phyloP scores from a whole-genome alignment of 1,140 invertebrate species.

The Zeugodacus cucurbitae region DNA sequence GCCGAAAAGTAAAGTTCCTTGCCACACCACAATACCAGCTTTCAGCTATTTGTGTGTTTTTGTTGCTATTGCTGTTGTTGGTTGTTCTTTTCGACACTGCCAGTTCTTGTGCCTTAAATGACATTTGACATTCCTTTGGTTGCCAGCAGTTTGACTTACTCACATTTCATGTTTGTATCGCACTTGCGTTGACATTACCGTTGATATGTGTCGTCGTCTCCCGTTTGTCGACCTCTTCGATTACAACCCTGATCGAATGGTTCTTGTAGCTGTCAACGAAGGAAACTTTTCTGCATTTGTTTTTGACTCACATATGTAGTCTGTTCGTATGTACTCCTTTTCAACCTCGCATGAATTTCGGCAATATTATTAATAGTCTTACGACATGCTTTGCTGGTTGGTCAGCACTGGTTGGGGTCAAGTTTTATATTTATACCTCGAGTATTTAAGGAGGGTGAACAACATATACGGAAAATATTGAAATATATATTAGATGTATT shows the following conservation, averaged over 20 bases:
- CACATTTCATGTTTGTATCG: neutral
- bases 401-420: neutral
- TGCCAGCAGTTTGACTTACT: neutral
- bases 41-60: neutral
- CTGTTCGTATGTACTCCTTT: neutral
- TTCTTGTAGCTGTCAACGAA: neutral
- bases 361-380: neutral
- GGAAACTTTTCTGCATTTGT: neutral
- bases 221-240: neutral
- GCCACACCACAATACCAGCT: neutral
- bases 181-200: neutral
- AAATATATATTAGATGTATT: too few relatives aligned
- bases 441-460: neutral
- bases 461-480: neutral
- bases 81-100: neutral
- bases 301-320: neutral
- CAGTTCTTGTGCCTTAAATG: neutral
- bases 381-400: neutral
- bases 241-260: neutral
- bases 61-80: neutral
- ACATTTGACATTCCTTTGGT: slow-evolving; percentile 29
- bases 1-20: neutral
- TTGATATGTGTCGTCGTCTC: neutral
- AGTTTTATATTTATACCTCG: neutral
- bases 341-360: neutral